Percentiles rank a stretch among this genome's conserved stretches.
These are phyloP conservation scores for Melanogrammus aeglefinus DNA, from an alignment of 2,797 vertebrate genomes.

Conservation along the genomic window DNA sequence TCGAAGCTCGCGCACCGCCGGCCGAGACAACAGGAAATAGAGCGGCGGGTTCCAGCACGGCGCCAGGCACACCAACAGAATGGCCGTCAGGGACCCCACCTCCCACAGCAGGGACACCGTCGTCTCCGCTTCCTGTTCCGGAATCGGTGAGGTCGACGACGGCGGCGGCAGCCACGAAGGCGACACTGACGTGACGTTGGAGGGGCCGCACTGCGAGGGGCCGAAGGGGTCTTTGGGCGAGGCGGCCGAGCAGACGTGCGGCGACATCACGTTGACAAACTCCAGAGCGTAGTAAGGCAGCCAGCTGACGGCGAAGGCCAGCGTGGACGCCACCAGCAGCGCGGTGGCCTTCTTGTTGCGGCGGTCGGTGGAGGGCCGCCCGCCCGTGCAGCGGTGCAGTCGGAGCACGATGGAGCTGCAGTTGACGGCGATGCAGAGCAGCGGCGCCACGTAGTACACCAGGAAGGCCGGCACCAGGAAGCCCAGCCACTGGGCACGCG, in stretches of 20 bases:
- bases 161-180: not conserved
- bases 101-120: constrained; percentile 65
- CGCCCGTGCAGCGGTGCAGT: constrained; percentile 49
- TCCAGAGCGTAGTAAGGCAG: constrained; percentile 68
- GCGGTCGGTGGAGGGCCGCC: constrained; percentile 48
- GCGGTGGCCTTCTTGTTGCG: constrained; percentile 70
- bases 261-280: constrained; percentile 66
- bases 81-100: constrained; percentile 60
- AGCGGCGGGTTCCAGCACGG: constrained; percentile 74
- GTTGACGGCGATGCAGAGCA: constrained; percentile 67
- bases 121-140: accelerated
- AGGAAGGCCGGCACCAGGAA: constrained; percentile 72
- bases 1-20: constrained; percentile 71
- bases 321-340: constrained; percentile 59
- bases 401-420: constrained; percentile 69
- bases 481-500: constrained; percentile 59
- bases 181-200: not conserved
- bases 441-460: constrained; percentile 66
- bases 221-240: constrained; percentile 33
- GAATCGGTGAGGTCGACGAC: not conserved
- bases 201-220: not conserved
- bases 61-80: constrained; percentile 67
- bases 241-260: constrained; percentile 40
- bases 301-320: constrained; percentile 69
- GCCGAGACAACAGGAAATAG: constrained; percentile 74